Conservation (phyloP, 2,797 vertebrate species). For the Choloepus didactylus region DNA sequence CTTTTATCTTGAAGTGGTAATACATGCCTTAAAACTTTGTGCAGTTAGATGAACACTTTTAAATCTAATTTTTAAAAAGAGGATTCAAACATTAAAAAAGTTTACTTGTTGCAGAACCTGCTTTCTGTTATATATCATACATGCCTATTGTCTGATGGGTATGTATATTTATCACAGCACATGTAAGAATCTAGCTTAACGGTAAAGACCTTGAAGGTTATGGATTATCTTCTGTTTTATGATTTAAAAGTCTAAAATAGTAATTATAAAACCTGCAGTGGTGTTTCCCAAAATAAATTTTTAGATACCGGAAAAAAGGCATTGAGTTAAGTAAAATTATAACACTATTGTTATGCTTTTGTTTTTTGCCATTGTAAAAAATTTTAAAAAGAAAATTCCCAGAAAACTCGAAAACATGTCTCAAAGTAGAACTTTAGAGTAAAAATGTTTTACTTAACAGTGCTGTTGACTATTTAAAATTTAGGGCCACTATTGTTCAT, state of each 20-base stretch:
- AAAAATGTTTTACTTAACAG: not conserved
- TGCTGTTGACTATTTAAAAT: not conserved
- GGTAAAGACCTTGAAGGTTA: not conserved
- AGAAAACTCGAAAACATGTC: not conserved
- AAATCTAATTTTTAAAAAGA: not conserved
- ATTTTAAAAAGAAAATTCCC: not conserved
- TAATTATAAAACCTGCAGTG: not conserved
- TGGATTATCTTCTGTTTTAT: not conserved
- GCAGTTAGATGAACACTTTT: not conserved
- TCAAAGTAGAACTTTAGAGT: not conserved
- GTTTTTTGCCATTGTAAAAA: not conserved
- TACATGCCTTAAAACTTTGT: slow-evolving; percentile 2
- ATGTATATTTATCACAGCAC: not conserved
- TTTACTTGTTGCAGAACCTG: not conserved
- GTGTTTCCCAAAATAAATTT: not conserved
- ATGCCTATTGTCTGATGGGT: not conserved
- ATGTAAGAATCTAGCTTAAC: not conserved
- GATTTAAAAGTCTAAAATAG: not conserved
- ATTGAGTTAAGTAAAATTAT: slow-evolving; percentile 1
- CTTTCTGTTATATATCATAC: not conserved
- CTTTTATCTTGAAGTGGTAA: slow-evolving; percentile 20
- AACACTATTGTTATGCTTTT: not conserved
- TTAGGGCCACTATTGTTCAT: not conserved
- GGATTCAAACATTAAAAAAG: too few relatives aligned
- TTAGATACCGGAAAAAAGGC: not conserved